Conservation (phyloP, 1,140 invertebrate genomes). For the Pseudomyrmex pallidus region DNA sequence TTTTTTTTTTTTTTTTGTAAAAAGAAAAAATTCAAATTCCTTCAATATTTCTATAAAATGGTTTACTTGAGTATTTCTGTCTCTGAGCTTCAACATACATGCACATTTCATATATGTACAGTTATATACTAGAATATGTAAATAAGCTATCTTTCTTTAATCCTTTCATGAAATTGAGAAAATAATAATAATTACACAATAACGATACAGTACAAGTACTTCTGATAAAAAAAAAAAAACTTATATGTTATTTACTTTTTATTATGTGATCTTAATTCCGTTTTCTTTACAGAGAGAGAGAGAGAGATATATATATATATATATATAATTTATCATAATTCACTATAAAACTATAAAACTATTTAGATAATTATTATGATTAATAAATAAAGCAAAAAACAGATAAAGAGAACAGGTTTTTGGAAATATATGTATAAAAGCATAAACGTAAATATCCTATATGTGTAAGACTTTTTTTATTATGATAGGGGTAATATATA, state of each 20-base stretch:
- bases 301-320: too few relatives aligned
- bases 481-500: too few relatives aligned
- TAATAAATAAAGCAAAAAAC: too few relatives aligned
- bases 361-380: too few relatives aligned
- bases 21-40: slow-evolving; percentile 53
- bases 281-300: too few relatives aligned
- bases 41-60: slow-evolving; percentile 51
- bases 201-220: neutral
- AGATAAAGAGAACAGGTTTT: too few relatives aligned
- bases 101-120: slow-evolving; percentile 36
- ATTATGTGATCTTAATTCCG: neutral
- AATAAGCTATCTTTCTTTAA: slow-evolving; percentile 37
- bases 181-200: neutral
- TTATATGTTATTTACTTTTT: slow-evolving; percentile 38
- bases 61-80: slow-evolving; percentile 15
- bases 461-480: too few relatives aligned
- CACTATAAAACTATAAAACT: too few relatives aligned
- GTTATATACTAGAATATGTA: slow-evolving; percentile 26
- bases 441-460: too few relatives aligned
- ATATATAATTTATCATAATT: too few relatives aligned
- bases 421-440: too few relatives aligned
- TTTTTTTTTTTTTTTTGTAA: slow-evolving; percentile 5
- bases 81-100: slow-evolving; percentile 51
- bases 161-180: slow-evolving; percentile 11
- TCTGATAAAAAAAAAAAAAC: neutral